Percentiles rank a stretch among this genome's conserved stretches.
phyloP scores from a whole-genome alignment of 2,113 vertebrate genomes.

The Corythoichthys haematopterus region DNA sequence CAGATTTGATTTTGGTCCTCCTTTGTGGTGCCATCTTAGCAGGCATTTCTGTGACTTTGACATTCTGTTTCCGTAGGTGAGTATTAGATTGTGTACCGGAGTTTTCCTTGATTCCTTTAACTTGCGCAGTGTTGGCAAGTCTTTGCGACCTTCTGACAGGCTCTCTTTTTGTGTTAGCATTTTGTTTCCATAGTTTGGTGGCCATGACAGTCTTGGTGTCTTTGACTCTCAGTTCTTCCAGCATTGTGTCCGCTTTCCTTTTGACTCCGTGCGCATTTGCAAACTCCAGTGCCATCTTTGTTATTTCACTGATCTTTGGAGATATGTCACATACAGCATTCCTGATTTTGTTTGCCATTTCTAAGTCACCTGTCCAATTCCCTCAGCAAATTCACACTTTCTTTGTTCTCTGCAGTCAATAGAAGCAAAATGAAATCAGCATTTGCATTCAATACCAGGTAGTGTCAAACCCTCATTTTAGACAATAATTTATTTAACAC shows the following conservation, averaged over 20 bases:
- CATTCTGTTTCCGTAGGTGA: background rate
- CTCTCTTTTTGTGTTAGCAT: background rate
- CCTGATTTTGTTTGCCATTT: background rate
- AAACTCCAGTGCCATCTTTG: background rate
- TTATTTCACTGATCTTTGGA: background rate
- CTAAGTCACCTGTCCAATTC: background rate
- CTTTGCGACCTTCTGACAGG: too few species aligned
- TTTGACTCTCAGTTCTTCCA: background rate
- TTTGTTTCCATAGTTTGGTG: background rate
- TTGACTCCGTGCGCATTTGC: background rate
- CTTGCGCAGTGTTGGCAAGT: background rate
- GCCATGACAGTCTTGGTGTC: background rate
- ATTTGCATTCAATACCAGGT: background rate
- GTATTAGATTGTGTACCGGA: background rate
- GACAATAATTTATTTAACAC: background rate
- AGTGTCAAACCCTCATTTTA: background rate
- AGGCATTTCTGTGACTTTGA: background rate
- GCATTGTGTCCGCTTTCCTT: background rate
- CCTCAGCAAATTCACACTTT: background rate
- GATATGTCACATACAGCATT: background rate
- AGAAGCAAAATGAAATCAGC: background rate
- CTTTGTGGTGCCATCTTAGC: background rate
- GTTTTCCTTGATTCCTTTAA: background rate
- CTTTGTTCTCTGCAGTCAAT: background rate
- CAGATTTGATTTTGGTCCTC: background rate